Evolutionary conservation across 2,888 invertebrate species (phyloP).

Genomic region (Scaeva pyrastri): DNA sequence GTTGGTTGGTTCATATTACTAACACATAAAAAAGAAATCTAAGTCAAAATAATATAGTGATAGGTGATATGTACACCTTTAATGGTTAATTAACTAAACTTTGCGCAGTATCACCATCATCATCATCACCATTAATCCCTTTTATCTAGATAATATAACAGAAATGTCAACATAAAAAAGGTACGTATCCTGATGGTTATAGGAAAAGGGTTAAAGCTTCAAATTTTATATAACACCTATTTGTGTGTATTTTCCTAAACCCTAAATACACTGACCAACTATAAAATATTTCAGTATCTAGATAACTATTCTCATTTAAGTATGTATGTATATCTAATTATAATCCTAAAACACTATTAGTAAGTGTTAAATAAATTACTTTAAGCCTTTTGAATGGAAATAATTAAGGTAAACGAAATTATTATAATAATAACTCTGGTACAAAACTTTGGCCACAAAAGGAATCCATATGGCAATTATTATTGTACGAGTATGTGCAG

Average conservation of each 20-base stretch:
- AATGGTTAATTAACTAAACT: slow-evolving; percentile 19
- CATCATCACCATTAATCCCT: slow-evolving; percentile 1
- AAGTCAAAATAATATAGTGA: neutral
- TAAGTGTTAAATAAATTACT: slow-evolving; percentile 44
- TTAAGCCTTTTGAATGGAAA: slow-evolving; percentile 37
- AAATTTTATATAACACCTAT: slow-evolving; percentile 6
- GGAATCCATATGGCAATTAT: slow-evolving; percentile 23
- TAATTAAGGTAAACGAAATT: slow-evolving; percentile 32
- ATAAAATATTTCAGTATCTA: neutral
- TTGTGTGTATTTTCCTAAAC: neutral
- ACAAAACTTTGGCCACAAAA: slow-evolving; percentile 27
- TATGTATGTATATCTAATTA: neutral
- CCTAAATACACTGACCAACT: slow-evolving; percentile 15
- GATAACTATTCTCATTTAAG: neutral
- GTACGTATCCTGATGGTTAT: neutral
- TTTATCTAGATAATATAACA: neutral
- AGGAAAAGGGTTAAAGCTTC: slow-evolving; percentile 1
- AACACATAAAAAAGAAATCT: neutral
- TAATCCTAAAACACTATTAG: slow-evolving; percentile 39
- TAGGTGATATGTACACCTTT: neutral
- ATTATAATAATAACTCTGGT: slow-evolving; percentile 26
- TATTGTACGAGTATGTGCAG: neutral
- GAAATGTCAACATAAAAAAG: slow-evolving; percentile 12
- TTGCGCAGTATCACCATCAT: slow-evolving; percentile 9
- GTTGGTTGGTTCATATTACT: neutral